These are phyloP conservation scores for Zoanthus sociatus DNA, from an alignment of 92 coral and sea anemone species.

Conservation along the genomic window DNA sequence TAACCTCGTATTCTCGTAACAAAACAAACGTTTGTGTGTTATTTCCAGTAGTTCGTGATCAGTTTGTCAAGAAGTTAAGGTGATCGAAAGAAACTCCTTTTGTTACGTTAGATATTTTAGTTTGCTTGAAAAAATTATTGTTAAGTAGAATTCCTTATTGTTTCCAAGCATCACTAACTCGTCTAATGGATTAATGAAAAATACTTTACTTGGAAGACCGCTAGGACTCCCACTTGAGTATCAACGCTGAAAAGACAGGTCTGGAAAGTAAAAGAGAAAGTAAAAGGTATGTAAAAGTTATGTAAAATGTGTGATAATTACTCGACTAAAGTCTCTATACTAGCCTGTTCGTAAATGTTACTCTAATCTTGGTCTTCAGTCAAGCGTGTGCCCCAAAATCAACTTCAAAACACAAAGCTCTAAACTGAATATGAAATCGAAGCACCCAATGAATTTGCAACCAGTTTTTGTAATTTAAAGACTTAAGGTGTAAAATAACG, in stretches of 20 bases:
- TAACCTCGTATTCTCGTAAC: not conserved
- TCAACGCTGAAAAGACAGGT: conserved; percentile 9
- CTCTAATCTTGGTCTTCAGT: not conserved
- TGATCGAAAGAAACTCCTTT: not conserved
- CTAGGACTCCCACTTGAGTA: conserved; percentile 18
- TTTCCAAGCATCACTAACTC: not conserved
- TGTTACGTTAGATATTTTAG: not conserved
- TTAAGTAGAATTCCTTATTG: not conserved
- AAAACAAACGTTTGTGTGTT: not conserved
- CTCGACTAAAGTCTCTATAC: not conserved
- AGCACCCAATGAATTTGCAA: not conserved
- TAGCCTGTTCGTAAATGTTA: conserved; percentile 2
- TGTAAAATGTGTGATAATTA: not conserved
- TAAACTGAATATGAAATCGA: not conserved
- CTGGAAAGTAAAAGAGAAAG: conserved; percentile 25
- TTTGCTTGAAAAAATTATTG: not conserved
- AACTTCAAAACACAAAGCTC: not conserved
- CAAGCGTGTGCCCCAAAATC: not conserved
- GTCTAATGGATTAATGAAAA: not conserved
- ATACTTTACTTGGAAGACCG: not conserved
- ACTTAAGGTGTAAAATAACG: not conserved
- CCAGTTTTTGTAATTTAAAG: not conserved
- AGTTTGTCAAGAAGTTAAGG: not conserved
- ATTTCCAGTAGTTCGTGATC: conserved; percentile 10
- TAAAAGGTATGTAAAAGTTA: conserved; percentile 13